Evolutionary conservation across 2,113 vertebrate species (phyloP).

Genomic region (Pungitius pungitius): DNA sequence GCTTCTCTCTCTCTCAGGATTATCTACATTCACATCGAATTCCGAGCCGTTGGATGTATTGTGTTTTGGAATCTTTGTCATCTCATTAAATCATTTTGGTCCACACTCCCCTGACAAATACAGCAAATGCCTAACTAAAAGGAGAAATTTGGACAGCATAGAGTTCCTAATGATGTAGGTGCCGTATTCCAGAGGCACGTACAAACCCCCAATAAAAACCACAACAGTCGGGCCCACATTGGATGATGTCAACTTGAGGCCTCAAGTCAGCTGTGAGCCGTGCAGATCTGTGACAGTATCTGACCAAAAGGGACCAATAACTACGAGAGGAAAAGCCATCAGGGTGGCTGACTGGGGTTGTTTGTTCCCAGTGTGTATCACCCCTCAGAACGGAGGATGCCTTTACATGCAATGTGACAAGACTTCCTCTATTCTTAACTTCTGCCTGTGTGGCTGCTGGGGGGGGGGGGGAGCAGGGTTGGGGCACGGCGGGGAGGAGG

Average conservation of each 20-base stretch:
- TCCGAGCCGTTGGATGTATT: background rate
- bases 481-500: slow-evolving; percentile 2
- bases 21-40: slow-evolving; percentile 2
- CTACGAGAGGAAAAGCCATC: slow-evolving; percentile 44
- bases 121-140: slow-evolving; percentile 1
- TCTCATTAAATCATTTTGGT: slow-evolving; percentile 50
- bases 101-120: slow-evolving; percentile 13
- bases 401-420: slow-evolving; percentile 79
- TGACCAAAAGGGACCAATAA: slow-evolving; percentile 77
- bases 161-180: slow-evolving; percentile 43
- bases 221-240: slow-evolving; percentile 31
- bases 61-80: slow-evolving; percentile 11
- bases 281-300: slow-evolving; percentile 76
- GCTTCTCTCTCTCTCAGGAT: slow-evolving; percentile 16
- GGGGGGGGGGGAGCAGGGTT: slow-evolving; percentile 33
- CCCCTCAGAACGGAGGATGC: slow-evolving; percentile 61
- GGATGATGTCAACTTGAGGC: slow-evolving; percentile 72
- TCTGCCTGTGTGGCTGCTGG: slow-evolving; percentile 69
- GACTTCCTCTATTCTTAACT: slow-evolving; percentile 82
- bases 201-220: slow-evolving; percentile 51
- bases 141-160: slow-evolving; percentile 38
- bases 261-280: slow-evolving; percentile 47
- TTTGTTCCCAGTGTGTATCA: slow-evolving; percentile 67
- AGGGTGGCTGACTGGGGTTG: slow-evolving; percentile 55
- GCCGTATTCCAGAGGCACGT: slow-evolving; percentile 39